phyloP scores from a whole-genome alignment of 2,113 vertebrate species.

The Zosterops lateralis region DNA sequence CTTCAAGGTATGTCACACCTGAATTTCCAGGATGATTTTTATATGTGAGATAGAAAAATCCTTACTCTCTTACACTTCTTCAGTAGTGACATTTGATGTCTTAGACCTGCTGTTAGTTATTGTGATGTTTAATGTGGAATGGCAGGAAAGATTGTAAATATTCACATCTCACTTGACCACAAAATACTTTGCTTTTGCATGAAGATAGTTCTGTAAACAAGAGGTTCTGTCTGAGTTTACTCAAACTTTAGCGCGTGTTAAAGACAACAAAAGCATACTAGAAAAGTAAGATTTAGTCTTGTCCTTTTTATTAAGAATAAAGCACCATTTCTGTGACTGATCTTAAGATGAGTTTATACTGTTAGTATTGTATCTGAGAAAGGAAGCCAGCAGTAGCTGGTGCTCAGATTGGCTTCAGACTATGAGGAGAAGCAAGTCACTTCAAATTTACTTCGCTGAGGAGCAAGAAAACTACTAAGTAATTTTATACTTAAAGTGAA shows the following conservation, averaged over 20 bases:
- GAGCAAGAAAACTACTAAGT: neutral
- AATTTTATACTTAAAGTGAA: neutral
- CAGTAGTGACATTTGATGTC: neutral
- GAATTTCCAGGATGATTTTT: neutral
- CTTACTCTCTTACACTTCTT: neutral
- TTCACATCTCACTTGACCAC: neutral
- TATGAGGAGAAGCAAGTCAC: neutral
- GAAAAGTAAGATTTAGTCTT: neutral
- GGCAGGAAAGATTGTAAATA: neutral
- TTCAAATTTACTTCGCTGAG: neutral
- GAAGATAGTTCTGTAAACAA: neutral
- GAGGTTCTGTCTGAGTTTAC: neutral
- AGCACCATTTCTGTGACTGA: neutral
- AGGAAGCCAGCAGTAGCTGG: neutral
- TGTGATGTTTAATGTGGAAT: neutral
- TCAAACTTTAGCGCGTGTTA: neutral
- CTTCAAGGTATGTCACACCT: conserved; percentile 88
- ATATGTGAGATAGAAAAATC: neutral
- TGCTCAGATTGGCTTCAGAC: neutral
- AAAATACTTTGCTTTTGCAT: neutral
- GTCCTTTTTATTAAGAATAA: neutral
- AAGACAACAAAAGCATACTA: neutral
- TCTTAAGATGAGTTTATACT: neutral
- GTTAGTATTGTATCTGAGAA: neutral
- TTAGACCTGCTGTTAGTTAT: neutral